Conservation (phyloP, 2,113 vertebrate genomes). For the Leucopternis melanops region DNA sequence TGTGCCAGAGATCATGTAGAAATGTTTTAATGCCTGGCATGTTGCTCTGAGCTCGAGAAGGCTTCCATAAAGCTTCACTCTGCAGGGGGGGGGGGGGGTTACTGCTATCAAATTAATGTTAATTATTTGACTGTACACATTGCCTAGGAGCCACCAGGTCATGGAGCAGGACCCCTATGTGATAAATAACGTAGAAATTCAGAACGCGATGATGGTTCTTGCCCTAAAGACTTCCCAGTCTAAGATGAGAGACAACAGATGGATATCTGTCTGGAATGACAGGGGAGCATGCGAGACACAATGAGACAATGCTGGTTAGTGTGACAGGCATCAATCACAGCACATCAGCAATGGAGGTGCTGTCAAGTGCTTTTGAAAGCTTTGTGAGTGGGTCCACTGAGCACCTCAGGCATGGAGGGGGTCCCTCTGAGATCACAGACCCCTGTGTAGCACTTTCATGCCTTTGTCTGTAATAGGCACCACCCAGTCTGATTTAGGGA, state of each 20-base stretch:
- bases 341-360: background rate
- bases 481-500: background rate
- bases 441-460: background rate
- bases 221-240: background rate
- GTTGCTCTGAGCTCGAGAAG: background rate
- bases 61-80: background rate
- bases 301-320: background rate
- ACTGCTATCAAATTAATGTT: background rate
- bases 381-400: background rate
- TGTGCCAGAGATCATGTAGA: background rate
- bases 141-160: background rate
- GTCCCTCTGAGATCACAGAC: background rate
- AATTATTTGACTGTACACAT: background rate
- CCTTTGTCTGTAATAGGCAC: background rate
- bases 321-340: background rate
- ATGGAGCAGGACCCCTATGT: background rate
- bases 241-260: background rate
- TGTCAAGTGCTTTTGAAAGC: background rate
- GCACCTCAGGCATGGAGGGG: background rate
- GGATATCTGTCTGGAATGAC: background rate
- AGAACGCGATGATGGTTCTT: background rate
- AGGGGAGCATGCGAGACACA: background rate
- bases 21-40: background rate
- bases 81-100: too few relatives aligned
- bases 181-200: background rate